Percentiles rank a stretch among this genome's conserved stretches.
Evolutionary conservation across 2,113 vertebrate genomes (phyloP).

Genomic region (Neomonachus schauinslandi): DNA sequence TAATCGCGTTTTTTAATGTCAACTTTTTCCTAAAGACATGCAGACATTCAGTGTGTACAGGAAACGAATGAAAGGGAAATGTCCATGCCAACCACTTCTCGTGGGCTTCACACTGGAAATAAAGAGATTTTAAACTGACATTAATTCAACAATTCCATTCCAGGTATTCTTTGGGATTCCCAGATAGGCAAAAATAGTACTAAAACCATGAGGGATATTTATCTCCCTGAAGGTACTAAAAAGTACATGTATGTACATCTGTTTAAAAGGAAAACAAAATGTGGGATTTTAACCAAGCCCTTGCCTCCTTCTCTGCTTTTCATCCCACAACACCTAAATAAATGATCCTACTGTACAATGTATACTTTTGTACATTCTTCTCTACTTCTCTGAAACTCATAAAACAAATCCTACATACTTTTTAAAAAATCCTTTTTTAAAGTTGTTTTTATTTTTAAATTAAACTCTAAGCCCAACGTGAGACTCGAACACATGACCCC

Average conservation of each 20-base stretch:
- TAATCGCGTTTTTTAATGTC: not conserved
- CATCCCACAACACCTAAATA: no score
- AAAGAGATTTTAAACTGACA: not conserved
- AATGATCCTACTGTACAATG: not conserved
- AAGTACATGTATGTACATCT: not conserved
- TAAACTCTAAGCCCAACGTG: not conserved
- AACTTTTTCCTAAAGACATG: not conserved
- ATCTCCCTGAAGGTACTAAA: not conserved
- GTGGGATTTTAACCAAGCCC: not conserved
- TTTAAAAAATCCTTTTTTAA: not conserved
- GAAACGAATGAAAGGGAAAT: not conserved
- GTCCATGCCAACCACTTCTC: not conserved
- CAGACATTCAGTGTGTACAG: not conserved
- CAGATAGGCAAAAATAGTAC: not conserved
- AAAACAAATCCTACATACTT: not conserved
- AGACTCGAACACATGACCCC: not conserved
- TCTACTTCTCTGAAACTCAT: not conserved
- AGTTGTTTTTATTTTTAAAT: not conserved
- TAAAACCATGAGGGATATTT: not conserved
- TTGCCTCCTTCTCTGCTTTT: not conserved
- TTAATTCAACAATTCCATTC: not conserved
- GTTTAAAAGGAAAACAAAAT: not conserved
- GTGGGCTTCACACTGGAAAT: not conserved
- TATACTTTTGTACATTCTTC: not conserved
- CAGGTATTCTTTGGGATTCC: not conserved